Conservation (phyloP, 2,888 invertebrate species). For the Orchestes rusci region DNA sequence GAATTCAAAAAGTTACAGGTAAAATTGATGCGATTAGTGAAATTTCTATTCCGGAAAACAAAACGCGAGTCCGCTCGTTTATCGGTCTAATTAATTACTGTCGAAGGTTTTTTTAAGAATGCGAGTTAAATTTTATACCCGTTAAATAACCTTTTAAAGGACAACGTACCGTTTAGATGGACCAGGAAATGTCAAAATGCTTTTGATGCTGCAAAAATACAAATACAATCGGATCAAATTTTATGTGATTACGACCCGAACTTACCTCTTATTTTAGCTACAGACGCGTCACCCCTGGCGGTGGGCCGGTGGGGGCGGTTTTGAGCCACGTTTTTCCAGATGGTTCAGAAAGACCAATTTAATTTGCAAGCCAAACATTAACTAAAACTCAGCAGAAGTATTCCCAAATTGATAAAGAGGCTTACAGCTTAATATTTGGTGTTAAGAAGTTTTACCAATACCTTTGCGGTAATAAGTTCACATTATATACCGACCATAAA, state of each 20-base stretch:
- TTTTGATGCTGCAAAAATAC: too few relatives aligned
- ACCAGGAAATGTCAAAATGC: too few relatives aligned
- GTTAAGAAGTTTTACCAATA: slow-evolving; percentile 16
- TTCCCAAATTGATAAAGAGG: slow-evolving; percentile 22
- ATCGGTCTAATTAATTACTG: too few relatives aligned
- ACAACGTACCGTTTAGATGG: too few relatives aligned
- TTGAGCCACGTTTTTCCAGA: slow-evolving; percentile 18
- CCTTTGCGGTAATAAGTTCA: slow-evolving; percentile 5
- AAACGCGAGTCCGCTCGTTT: slow-evolving; percentile 14
- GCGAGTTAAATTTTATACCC: too few relatives aligned
- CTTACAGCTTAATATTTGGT: slow-evolving; percentile 19
- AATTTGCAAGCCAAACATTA: slow-evolving; percentile 15
- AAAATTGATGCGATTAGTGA: slow-evolving; percentile 22
- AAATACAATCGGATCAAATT: too few relatives aligned
- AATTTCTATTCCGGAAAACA: slow-evolving; percentile 13
- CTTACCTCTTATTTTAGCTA: too few relatives aligned
- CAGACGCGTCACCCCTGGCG: too few relatives aligned
- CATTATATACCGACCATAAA: slow-evolving; percentile 14
- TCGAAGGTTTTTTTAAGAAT: too few relatives aligned
- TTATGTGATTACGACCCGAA: too few relatives aligned
- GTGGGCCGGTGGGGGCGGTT: too few relatives aligned
- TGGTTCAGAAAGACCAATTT: slow-evolving; percentile 16
- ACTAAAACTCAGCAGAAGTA: slow-evolving; percentile 12
- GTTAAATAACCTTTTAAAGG: too few relatives aligned
- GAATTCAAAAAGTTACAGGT: background rate